Percentiles rank a stretch among this genome's conserved stretches.
Evolutionary conservation across 2,797 vertebrate genomes (phyloP).

Genomic region (Delichon dasypus): DNA sequence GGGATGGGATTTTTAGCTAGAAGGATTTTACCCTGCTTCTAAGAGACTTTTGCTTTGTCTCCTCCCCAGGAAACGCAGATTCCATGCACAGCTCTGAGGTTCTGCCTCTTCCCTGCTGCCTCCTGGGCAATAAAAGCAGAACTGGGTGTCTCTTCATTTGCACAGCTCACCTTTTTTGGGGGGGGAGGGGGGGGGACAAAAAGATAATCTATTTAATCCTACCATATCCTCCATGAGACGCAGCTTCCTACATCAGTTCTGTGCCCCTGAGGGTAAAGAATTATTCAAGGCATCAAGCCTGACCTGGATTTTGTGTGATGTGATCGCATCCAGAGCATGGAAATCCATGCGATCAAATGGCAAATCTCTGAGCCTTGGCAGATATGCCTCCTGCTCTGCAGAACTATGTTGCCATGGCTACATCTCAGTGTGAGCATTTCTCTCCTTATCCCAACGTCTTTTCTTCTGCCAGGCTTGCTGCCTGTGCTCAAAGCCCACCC

Average conservation of each 20-base stretch:
- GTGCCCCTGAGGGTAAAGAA: slow-evolving; percentile 47
- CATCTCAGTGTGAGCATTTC: slow-evolving; percentile 45
- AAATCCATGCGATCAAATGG: slow-evolving; percentile 42
- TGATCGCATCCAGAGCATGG: slow-evolving; percentile 64
- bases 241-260: slow-evolving; percentile 50
- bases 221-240: not conserved
- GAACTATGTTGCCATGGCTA: slow-evolving; percentile 73
- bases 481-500: slow-evolving; percentile 8
- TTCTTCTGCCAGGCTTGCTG: slow-evolving; percentile 46
- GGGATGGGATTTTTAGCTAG: not conserved
- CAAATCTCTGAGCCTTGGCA: slow-evolving; percentile 66
- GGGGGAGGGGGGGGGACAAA: not conserved
- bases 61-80: not conserved
- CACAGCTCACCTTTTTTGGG: slow-evolving; percentile 9
- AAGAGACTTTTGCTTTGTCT: not conserved
- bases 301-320: slow-evolving; percentile 69
- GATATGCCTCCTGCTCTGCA: slow-evolving; percentile 57
- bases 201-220: slow-evolving; percentile 49
- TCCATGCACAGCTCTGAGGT: not conserved
- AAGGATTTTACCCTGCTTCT: not conserved
- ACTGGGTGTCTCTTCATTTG: slow-evolving; percentile 1
- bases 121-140: not conserved
- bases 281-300: slow-evolving; percentile 61
- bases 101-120: not conserved
- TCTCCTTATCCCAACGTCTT: slow-evolving; percentile 11